A percentile compares a stretch with the other conserved stretches of the same genome.
These are phyloP conservation scores for Amiota communis DNA, from an alignment of 2,888 invertebrate species.

Conservation along the genomic window DNA sequence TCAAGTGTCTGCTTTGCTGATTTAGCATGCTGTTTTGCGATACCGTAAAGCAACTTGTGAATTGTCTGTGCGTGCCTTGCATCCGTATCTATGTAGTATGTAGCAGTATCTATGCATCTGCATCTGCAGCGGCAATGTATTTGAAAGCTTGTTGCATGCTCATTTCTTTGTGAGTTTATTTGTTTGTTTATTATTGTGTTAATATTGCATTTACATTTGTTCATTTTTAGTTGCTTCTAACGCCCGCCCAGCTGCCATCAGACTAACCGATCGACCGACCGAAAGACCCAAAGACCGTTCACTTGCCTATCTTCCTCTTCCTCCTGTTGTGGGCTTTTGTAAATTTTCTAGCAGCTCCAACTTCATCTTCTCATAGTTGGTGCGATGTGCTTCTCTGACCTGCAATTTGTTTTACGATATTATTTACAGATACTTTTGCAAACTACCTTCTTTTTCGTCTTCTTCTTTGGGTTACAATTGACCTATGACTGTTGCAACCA, in stretches of 20 bases:
- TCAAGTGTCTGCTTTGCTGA: not conserved
- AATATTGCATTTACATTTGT: slow-evolving; percentile 27
- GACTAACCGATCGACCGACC: not conserved
- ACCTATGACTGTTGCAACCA: slow-evolving; percentile 29
- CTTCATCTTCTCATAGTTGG: not conserved
- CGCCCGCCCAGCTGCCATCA: slow-evolving; percentile 14
- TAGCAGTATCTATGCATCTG: slow-evolving; percentile 1
- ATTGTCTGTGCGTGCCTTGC: slow-evolving; percentile 9
- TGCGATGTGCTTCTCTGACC: slow-evolving; percentile 16
- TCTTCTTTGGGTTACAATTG: slow-evolving; percentile 4
- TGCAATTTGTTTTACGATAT: slow-evolving; percentile 24
- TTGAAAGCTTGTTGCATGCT: not conserved
- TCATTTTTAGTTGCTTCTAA: not conserved
- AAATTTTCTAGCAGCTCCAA: not conserved
- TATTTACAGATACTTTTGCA: slow-evolving; percentile 5
- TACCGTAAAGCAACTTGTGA: too few relatives aligned
- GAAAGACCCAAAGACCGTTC: not conserved
- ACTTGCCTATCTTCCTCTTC: not conserved
- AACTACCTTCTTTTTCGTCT: not conserved
- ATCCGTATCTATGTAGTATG: not conserved
- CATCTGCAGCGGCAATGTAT: not conserved
- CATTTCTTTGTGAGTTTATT: slow-evolving; percentile 7
- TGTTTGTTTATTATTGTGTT: slow-evolving; percentile 26
- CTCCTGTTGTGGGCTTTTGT: slow-evolving; percentile 37
- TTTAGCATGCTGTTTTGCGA: not conserved